Evolutionary conservation across 2,888 invertebrate species (phyloP), one percentile per base, ranked within the genome.

Genomic region (Gisinianus flammeolus): DNA sequence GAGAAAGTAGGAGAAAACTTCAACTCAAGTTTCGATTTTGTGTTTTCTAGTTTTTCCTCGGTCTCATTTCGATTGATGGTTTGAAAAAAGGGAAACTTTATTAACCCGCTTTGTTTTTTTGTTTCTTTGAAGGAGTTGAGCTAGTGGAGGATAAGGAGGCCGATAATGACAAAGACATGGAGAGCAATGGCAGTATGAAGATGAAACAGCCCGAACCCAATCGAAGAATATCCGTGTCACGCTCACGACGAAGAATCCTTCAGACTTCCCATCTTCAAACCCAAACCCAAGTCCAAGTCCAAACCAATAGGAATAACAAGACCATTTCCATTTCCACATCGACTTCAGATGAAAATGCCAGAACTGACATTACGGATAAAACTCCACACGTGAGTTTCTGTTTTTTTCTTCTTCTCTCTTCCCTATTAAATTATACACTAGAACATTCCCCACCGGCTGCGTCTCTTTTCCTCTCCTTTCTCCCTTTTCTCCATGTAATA

Each of bases 231-330:
- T 67, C 67, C 22, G 67, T 67, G 30, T 67, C 67, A 2, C 67
- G 67, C 28, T 67, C 67, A 31, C 67, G 67, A 33, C 16, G 67
- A 67, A 67, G 67, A 67, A 19, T 67, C 33, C 67, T 67, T 30
- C 67, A 67, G 24, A 67, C 67, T 67, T 67, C 31, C 22, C 64
- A 26, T 26, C 28, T 30, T 28, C 64, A 4, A 28, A 66, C 26
- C 64, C 16, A 66, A 2, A 28, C 28, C 12, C 56, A 4, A 4
- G n/a, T 22, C 16, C 16, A n/a, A 4, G 4, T 22, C 2, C 56
- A 62, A 12, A 5, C 16, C 62, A 0, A 58, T 22, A 24, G 30
- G 28, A 5, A 8, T 3, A 24, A 24, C 28, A 66, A 24, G 6
- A 28, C 10, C 28, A 66, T 10, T 19, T n/a, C 12, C 24, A 26